These are phyloP conservation scores for Coelinius sp. DNA, from an alignment of 2,888 invertebrate genomes.

Conservation along the genomic window DNA sequence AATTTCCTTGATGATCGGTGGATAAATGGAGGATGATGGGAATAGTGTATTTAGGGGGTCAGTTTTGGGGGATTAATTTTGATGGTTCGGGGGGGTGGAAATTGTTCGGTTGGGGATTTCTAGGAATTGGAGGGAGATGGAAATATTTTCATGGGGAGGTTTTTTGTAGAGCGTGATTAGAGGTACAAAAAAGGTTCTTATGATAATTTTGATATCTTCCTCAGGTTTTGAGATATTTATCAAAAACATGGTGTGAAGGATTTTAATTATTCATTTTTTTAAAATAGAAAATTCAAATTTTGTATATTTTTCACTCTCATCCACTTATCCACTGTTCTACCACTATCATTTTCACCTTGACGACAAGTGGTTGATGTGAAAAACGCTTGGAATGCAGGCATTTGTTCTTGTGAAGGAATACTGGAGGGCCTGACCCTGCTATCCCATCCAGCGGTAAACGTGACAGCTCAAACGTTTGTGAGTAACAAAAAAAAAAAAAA, in stretches of 20 bases:
- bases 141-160: too few relatives aligned
- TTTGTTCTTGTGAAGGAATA: slow-evolving; percentile 25
- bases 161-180: too few relatives aligned
- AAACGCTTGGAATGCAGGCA: slow-evolving; percentile 60
- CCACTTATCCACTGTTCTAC: slow-evolving; percentile 33
- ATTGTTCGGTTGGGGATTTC: too few relatives aligned
- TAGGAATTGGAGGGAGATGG: too few relatives aligned
- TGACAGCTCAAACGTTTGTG: slow-evolving; percentile 35
- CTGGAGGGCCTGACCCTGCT: slow-evolving; percentile 25
- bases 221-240: too few relatives aligned
- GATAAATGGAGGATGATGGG: slow-evolving; percentile 36
- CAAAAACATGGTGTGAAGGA: too few relatives aligned
- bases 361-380: slow-evolving; percentile 56
- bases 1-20: slow-evolving; percentile 44
- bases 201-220: too few relatives aligned
- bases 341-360: slow-evolving; percentile 46
- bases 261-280: too few relatives aligned
- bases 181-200: too few relatives aligned
- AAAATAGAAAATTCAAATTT: too few relatives aligned
- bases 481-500: slow-evolving; percentile 18
- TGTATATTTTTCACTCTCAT: not conserved
- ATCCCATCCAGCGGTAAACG: slow-evolving; percentile 29
- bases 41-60: slow-evolving; percentile 47
- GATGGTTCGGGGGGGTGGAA: not conserved
- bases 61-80: slow-evolving; percentile 51